Percentiles rank a stretch among this genome's conserved stretches.
Evolutionary conservation across 2,113 vertebrate genomes (phyloP).

Genomic region (Daubentonia madagascariensis): DNA sequence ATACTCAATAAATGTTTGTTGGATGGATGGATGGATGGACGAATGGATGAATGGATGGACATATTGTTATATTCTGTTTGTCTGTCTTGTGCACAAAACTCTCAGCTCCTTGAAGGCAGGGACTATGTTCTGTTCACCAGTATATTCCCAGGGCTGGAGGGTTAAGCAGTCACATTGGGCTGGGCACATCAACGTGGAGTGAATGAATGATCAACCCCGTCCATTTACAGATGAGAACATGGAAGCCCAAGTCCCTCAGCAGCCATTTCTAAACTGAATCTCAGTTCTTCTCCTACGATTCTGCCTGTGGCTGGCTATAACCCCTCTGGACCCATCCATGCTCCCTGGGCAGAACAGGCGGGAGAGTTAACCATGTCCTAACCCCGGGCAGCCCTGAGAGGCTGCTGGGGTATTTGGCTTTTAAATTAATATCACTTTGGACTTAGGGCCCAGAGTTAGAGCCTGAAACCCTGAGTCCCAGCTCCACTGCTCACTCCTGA

Average conservation of each 20-base stretch:
- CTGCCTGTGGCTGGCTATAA: fast-evolving
- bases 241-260: too few relatives aligned
- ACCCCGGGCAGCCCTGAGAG: not conserved
- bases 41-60: not conserved
- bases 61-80: not conserved
- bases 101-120: not conserved
- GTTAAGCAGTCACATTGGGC: not conserved
- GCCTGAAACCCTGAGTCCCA: not conserved
- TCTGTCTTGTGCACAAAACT: not conserved
- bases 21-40: not conserved
- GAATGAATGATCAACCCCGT: not conserved
- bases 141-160: not conserved
- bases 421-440: not conserved
- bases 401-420: not conserved
- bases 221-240: fast-evolving
- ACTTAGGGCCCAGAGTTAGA: not conserved
- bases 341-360: not conserved
- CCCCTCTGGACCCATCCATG: too few relatives aligned
- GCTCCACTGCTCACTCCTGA: not conserved
- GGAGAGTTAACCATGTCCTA: not conserved
- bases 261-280: not conserved
- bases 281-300: not conserved
- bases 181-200: not conserved
- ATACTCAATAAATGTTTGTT: not conserved
- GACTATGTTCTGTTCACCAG: not conserved